Base-by-base conservation (phyloP, 2,888 invertebrate genomes). In the Cancer borealis region DNA sequence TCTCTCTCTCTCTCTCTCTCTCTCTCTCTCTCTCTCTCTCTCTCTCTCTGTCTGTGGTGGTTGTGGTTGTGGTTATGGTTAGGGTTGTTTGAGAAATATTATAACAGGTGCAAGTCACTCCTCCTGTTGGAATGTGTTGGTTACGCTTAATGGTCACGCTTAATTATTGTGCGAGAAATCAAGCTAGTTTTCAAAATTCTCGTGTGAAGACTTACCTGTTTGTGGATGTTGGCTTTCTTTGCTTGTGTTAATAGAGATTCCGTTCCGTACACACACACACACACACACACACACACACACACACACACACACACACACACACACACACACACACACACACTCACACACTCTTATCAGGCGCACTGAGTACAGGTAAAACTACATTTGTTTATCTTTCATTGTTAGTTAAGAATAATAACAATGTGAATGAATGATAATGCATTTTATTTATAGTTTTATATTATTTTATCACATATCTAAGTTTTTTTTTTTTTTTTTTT, bases 311-410 rank as follows among this genome's bases (percentile, higher is more conserved):
- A 90, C 54, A 90, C 90, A 90, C 90, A n/a, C 90, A 90, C 90
- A 90, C 90, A 90, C 54, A 90, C 54, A 47, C 90, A 90, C 54
- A 90, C 90, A 90, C 54, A 90, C 90, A 90, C 54, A 90, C 90
- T 54, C 90, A 90, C 90, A 90, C 90, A 90, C 90, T 54, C 54
- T 54, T 30, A 47, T 54, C 90, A 90, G 17, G 60, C 90, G 30
- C 54, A 90, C 90, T 54, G 39, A 39, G 2, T 39, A 39, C 54
- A 54, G 10, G 14, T n/a, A 54, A 54, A 39, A 39, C 39, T 39
- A 39, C 39, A 39, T 39, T 39, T 39, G 39, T 39, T 39, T 39
- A 39, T 39, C 39, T 39, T 39, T 39, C 39, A 39, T 39, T 39
- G 39, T 39, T 39, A 39, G 39, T 39, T 2, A 39, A 39, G 39